Evolutionary conservation across 1,140 invertebrate species (phyloP).

Genomic region (Sogatella furcifera): DNA sequence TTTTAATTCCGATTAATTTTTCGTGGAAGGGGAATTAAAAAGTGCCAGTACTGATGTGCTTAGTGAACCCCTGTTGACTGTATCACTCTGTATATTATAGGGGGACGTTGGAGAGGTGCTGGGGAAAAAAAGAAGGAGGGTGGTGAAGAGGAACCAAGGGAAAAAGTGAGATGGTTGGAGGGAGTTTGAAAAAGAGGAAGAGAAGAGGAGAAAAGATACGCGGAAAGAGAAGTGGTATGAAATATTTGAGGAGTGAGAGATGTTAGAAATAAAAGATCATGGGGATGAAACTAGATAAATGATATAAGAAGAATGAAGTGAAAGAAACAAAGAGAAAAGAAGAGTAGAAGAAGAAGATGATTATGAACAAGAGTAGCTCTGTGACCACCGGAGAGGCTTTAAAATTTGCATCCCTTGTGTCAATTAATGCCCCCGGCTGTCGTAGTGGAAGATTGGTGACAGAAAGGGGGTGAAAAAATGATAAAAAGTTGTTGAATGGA

Average conservation of each 20-base stretch:
- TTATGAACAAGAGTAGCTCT: no score
- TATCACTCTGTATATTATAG: no score
- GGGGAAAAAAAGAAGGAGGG: no score
- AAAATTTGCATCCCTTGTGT: constrained; percentile 7
- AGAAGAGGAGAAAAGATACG: no score
- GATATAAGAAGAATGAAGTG: background rate
- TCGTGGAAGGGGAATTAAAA: background rate
- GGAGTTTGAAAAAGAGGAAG: background rate
- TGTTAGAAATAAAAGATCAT: background rate
- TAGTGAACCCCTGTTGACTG: background rate
- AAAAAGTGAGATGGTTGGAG: background rate
- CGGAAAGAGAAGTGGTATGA: no score
- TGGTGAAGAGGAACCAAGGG: no score
- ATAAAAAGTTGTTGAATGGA: no score
- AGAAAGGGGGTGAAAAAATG: no score
- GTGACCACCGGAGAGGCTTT: background rate
- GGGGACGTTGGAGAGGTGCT: no score
- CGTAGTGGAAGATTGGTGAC: no score
- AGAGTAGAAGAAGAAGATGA: background rate
- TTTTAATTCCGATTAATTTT: constrained; percentile 1
- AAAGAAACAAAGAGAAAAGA: background rate
- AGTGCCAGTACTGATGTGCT: no score
- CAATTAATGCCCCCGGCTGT: background rate
- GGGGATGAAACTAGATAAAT: background rate
- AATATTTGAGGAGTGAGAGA: background rate